These are phyloP conservation scores for Anoplophora glabripennis DNA, from an alignment of 1,140 invertebrate species.

Conservation along the genomic window DNA sequence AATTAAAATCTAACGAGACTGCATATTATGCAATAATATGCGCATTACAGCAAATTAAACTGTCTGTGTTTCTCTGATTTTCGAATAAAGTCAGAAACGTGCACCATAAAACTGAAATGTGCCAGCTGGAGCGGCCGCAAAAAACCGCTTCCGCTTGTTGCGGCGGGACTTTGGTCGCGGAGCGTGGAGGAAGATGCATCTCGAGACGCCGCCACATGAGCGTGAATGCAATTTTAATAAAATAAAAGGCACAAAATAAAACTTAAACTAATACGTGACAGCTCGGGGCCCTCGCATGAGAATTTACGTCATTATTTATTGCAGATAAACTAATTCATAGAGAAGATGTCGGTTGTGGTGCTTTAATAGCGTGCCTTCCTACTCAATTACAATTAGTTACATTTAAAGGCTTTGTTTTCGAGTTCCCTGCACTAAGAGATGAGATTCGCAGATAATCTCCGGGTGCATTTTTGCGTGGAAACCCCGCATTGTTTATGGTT, in stretches of 20 bases:
- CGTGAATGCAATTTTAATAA: conserved; percentile 3
- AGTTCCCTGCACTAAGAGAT: background rate
- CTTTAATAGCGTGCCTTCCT: conserved; percentile 23
- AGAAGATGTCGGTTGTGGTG: conserved; percentile 9
- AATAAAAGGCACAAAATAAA: conserved; percentile 14
- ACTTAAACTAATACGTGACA: conserved; percentile 22
- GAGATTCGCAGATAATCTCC: conserved; percentile 5
- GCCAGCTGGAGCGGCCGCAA: too few relatives aligned
- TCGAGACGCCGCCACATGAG: conserved; percentile 7
- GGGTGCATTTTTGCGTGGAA: background rate
- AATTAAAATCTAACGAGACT: too few relatives aligned
- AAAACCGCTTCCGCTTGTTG: too few relatives aligned
- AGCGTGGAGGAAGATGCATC: conserved; percentile 6
- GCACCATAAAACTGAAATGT: too few relatives aligned
- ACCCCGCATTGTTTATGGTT: background rate
- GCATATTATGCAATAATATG: too few relatives aligned
- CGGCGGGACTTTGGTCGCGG: too few relatives aligned
- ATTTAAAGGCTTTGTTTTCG: conserved; percentile 4
- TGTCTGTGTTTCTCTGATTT: too few relatives aligned
- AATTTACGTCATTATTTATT: conserved; percentile 29
- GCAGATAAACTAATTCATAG: conserved; percentile 29
- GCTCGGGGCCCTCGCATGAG: conserved; percentile 22
- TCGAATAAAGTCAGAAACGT: too few relatives aligned
- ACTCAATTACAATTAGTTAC: conserved; percentile 26
- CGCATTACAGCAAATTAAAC: too few relatives aligned